phyloP scores from a whole-genome alignment of 2,797 vertebrate species.

The Phrynocephalus guinanensis region DNA sequence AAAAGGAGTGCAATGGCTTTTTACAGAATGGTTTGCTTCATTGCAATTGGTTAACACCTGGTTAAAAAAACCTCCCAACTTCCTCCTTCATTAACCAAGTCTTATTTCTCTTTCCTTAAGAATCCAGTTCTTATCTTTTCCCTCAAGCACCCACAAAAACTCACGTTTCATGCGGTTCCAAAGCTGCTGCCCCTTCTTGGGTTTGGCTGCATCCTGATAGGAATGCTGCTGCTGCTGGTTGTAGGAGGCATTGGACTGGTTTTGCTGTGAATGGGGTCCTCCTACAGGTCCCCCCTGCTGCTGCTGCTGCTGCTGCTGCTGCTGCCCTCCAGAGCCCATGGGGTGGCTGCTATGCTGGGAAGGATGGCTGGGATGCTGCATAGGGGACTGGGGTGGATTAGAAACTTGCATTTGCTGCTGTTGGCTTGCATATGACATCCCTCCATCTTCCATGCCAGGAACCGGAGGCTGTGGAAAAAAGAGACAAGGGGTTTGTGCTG shows the following conservation, averaged over 20 bases:
- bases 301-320: slow-evolving; percentile 47
- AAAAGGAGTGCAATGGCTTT: not conserved
- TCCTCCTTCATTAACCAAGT: not conserved
- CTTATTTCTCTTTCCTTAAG: not conserved
- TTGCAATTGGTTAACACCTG: not conserved
- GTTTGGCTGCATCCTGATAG: slow-evolving; percentile 77
- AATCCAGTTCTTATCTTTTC: not conserved
- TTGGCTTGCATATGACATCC: slow-evolving; percentile 66
- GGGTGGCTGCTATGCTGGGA: slow-evolving; percentile 56
- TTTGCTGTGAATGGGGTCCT: slow-evolving; percentile 57
- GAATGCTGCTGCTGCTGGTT: slow-evolving; percentile 64
- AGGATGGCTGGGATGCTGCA: slow-evolving; percentile 51
- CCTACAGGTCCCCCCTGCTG: slow-evolving; percentile 55
- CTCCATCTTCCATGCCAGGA: slow-evolving; percentile 73
- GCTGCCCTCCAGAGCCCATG: slow-evolving; percentile 54
- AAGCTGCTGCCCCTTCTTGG: slow-evolving; percentile 87
- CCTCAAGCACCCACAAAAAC: slow-evolving; percentile 29
- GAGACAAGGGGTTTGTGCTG: not conserved
- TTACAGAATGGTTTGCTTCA: not conserved
- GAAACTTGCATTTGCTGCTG: slow-evolving; percentile 67
- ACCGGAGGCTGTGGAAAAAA: slow-evolving; percentile 64
- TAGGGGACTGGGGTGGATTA: slow-evolving; percentile 66
- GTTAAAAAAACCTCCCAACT: not conserved
- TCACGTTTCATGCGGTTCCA: slow-evolving; percentile 94
- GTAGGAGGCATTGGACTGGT: slow-evolving; percentile 56